phyloP scores from a whole-genome alignment of 2,113 vertebrate species.

The Perca flavescens region DNA sequence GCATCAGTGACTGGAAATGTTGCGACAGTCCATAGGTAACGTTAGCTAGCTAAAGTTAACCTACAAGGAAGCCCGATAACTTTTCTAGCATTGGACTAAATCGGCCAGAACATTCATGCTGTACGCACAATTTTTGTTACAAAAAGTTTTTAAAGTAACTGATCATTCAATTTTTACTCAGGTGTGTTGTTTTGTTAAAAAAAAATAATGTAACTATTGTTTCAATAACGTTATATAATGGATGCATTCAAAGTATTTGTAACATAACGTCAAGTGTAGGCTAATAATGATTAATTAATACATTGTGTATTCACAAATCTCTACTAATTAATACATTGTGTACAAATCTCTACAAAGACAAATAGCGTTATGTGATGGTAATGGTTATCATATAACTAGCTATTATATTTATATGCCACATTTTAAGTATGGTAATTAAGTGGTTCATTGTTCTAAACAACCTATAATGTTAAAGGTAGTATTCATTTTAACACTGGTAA shows the following conservation, averaged over 20 bases:
- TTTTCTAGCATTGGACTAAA: background rate
- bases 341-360: background rate
- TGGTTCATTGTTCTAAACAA: background rate
- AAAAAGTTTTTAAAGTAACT: background rate
- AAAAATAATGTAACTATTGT: background rate
- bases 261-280: too few species aligned
- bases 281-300: background rate
- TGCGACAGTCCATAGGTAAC: constrained; percentile 40
- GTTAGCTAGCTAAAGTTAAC: constrained; percentile 18
- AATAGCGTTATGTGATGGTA: background rate
- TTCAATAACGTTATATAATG: background rate
- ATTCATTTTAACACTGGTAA: background rate
- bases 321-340: background rate
- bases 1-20: background rate
- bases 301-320: background rate
- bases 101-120: background rate
- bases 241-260: background rate
- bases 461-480: too few species aligned
- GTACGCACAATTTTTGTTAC: background rate
- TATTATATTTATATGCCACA: background rate
- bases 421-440: too few species aligned
- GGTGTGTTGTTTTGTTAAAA: background rate
- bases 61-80: constrained; percentile 47
- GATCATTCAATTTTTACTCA: too few species aligned
- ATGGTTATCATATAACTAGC: background rate